These are phyloP conservation scores for Eugnorisma glareosa DNA, from an alignment of 2,888 invertebrate genomes.

Conservation along the genomic window DNA sequence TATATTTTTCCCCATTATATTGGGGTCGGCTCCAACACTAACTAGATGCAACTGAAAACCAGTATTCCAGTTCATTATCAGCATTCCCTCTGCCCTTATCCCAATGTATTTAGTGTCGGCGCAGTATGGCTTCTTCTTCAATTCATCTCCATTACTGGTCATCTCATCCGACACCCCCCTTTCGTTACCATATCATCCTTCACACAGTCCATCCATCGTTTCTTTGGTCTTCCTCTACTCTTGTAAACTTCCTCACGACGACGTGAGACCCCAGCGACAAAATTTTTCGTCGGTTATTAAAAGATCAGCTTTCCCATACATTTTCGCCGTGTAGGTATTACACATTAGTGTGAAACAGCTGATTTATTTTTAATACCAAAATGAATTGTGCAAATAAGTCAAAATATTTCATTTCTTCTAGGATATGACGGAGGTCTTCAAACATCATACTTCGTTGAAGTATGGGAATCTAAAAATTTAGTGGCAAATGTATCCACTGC, in stretches of 20 bases:
- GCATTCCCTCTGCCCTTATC: too few species aligned
- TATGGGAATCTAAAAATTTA: slow-evolving; percentile 91
- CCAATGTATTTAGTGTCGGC: too few species aligned
- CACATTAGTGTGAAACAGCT: neutral
- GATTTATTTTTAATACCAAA: neutral
- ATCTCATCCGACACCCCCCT: too few species aligned
- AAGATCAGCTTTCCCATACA: neutral
- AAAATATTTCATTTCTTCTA: slow-evolving; percentile 62
- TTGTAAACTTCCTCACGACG: too few species aligned
- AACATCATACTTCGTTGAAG: slow-evolving; percentile 94
- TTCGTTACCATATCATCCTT: too few species aligned
- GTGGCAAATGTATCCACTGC: slow-evolving; percentile 93
- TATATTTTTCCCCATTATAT: neutral
- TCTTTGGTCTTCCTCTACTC: too few species aligned
- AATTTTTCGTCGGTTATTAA: too few species aligned
- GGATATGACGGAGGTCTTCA: slow-evolving; percentile 95
- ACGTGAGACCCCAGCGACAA: too few species aligned
- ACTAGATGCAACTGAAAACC: neutral
- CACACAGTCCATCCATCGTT: too few species aligned
- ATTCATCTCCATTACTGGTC: neutral
- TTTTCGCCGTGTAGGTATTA: neutral
- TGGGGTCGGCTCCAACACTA: neutral
- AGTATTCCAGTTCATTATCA: neutral
- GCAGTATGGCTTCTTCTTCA: neutral
- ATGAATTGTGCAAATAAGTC: neutral